phyloP scores from a whole-genome alignment of 2,797 vertebrate species.

The Sus cebifrons region DNA sequence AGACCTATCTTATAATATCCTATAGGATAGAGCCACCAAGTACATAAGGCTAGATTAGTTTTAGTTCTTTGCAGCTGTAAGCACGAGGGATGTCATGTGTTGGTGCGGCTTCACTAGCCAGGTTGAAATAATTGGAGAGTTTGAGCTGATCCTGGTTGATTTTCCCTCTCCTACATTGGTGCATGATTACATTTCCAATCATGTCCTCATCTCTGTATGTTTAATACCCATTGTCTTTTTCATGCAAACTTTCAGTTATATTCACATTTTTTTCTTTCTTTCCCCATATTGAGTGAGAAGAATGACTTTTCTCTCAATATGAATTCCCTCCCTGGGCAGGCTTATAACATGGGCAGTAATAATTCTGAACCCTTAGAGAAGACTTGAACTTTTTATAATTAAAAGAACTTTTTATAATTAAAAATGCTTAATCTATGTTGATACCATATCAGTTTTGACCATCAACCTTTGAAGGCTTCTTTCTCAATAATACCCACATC shows the following conservation, averaged over 20 bases:
- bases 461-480: not conserved
- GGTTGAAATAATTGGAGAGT: constrained; percentile 34
- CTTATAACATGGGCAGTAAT: constrained; percentile 47
- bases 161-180: not conserved
- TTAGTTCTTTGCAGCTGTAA: constrained; percentile 21
- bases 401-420: constrained; percentile 62
- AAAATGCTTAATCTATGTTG: constrained; percentile 39
- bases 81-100: constrained; percentile 12
- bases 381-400: constrained; percentile 55
- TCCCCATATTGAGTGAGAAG: constrained; percentile 52
- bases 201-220: constrained; percentile 13
- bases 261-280: constrained; percentile 67
- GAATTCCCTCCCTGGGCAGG: constrained; percentile 2
- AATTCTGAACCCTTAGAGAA: constrained; percentile 41
- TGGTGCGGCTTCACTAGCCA: not conserved
- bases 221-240: constrained; percentile 50
- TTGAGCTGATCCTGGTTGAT: not conserved
- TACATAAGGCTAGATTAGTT: not conserved
- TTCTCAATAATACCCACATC: constrained; percentile 22
- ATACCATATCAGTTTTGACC: constrained; percentile 22
- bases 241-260: constrained; percentile 52
- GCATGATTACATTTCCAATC: not conserved
- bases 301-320: not conserved
- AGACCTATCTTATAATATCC: not conserved
- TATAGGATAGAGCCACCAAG: constrained; percentile 51